phyloP scores from a whole-genome alignment of 92 coral and sea anemone species.

The Phymanthus crucifer region DNA sequence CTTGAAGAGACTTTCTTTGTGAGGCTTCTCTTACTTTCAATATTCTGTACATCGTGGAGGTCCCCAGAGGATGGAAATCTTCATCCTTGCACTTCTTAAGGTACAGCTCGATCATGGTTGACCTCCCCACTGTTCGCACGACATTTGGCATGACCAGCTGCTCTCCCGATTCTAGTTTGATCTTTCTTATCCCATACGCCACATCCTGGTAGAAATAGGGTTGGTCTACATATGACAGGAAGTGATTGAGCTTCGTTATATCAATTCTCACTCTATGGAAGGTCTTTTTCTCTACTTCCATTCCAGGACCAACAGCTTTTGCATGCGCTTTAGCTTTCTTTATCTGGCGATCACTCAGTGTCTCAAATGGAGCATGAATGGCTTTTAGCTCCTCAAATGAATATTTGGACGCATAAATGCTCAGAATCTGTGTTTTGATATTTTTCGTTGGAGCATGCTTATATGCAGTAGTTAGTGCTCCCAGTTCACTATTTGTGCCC shows the following conservation, averaged over 20 bases:
- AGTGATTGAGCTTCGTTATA: slow-evolving; percentile 45
- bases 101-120: slow-evolving; percentile 61
- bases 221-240: slow-evolving; percentile 36
- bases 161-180: slow-evolving; percentile 56
- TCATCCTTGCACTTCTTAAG: slow-evolving; percentile 38
- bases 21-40: slow-evolving; percentile 57
- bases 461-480: slow-evolving; percentile 15
- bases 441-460: slow-evolving; percentile 54
- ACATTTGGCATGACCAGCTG: slow-evolving; percentile 64
- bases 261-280: slow-evolving; percentile 45
- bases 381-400: slow-evolving; percentile 20
- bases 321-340: slow-evolving; percentile 51
- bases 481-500: slow-evolving; percentile 3
- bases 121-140: slow-evolving; percentile 57
- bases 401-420: slow-evolving; percentile 49
- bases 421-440: slow-evolving; percentile 58
- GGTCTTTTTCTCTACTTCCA: slow-evolving; percentile 27
- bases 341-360: slow-evolving; percentile 54
- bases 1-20: slow-evolving; percentile 54
- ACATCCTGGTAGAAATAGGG: slow-evolving; percentile 67
- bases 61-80: slow-evolving; percentile 31
- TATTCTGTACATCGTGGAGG: slow-evolving; percentile 52
- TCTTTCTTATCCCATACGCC: slow-evolving; percentile 49
- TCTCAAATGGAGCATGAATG: slow-evolving; percentile 57
- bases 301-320: slow-evolving; percentile 46